A percentile compares a stretch with the other conserved stretches of the same genome.
phyloP scores from a whole-genome alignment of 2,113 vertebrate species.

The Corythornis madagascariensis region DNA sequence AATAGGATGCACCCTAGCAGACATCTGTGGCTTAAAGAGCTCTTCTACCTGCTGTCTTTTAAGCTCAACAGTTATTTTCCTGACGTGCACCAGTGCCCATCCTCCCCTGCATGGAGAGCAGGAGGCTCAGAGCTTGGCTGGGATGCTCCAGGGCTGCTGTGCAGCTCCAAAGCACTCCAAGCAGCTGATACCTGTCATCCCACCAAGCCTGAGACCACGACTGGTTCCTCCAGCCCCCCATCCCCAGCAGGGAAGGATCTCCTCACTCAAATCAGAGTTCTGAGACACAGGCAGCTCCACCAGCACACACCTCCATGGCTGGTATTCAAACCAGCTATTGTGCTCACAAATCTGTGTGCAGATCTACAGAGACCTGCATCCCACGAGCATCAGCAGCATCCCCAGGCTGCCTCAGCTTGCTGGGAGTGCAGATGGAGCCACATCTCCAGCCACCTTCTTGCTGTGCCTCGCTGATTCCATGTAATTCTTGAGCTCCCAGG shows the following conservation, averaged over 20 bases:
- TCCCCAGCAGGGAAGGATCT: neutral
- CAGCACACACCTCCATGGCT: neutral
- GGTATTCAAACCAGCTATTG: neutral
- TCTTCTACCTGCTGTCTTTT: neutral
- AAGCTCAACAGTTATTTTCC: neutral
- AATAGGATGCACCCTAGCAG: accelerated
- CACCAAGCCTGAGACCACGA: neutral
- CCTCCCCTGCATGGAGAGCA: too few relatives aligned
- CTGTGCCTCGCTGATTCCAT: neutral
- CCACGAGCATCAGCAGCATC: neutral
- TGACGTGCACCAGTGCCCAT: neutral
- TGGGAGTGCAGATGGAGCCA: accelerated
- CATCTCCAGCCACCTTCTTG: neutral
- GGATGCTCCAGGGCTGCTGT: neutral
- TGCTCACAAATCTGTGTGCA: neutral
- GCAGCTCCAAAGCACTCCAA: neutral
- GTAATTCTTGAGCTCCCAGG: neutral
- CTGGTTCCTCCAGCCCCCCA: neutral
- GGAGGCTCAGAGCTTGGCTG: neutral
- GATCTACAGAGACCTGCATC: neutral
- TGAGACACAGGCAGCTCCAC: neutral
- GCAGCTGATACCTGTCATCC: neutral
- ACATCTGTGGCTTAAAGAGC: neutral
- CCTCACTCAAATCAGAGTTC: neutral
- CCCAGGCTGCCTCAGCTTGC: neutral